Conservation (phyloP, 30 jellyfish, hydroid and myxozoan genomes). For the Aurelia sp. region DNA sequence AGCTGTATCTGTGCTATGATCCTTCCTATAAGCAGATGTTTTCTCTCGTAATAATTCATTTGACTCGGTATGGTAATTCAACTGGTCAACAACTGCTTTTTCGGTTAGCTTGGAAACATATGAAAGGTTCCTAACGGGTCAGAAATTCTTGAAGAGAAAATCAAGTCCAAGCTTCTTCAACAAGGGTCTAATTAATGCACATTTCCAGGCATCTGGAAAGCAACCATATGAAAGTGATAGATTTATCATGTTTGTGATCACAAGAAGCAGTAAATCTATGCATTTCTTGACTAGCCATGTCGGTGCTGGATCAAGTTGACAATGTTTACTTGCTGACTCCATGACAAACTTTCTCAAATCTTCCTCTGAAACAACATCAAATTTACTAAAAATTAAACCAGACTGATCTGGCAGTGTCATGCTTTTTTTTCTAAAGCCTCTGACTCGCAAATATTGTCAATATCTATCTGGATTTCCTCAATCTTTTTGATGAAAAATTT, state of each 20-base stretch:
- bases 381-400: slow-evolving; percentile 5
- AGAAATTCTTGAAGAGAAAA: slow-evolving; percentile 44
- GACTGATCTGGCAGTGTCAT: slow-evolving; percentile 41
- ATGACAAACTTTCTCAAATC: slow-evolving; percentile 40
- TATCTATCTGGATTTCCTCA: slow-evolving; percentile 43
- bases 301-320: slow-evolving; percentile 73
- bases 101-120: slow-evolving; percentile 57
- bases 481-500: no score
- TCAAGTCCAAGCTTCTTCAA: slow-evolving; percentile 62
- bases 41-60: slow-evolving; percentile 35
- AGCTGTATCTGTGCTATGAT: slow-evolving; percentile 58
- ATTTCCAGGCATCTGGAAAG: slow-evolving; percentile 69
- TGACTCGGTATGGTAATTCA: slow-evolving; percentile 41
- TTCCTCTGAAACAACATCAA: slow-evolving; percentile 61
- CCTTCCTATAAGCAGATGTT: slow-evolving; percentile 50
- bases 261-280: slow-evolving; percentile 51
- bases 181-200: slow-evolving; percentile 43
- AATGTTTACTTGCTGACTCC: slow-evolving; percentile 48
- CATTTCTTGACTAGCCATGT: slow-evolving; percentile 52
- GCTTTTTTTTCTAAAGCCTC: slow-evolving; percentile 41
- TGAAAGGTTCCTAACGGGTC: slow-evolving; percentile 62
- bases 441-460: slow-evolving; percentile 45
- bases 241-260: slow-evolving; percentile 45
- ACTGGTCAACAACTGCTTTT: slow-evolving; percentile 42
- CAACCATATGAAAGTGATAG: slow-evolving; percentile 25